A percentile compares a stretch with the other conserved stretches of the same genome.
Evolutionary conservation across 2,797 vertebrate genomes (phyloP).

Genomic region (Garrulus glandarius): DNA sequence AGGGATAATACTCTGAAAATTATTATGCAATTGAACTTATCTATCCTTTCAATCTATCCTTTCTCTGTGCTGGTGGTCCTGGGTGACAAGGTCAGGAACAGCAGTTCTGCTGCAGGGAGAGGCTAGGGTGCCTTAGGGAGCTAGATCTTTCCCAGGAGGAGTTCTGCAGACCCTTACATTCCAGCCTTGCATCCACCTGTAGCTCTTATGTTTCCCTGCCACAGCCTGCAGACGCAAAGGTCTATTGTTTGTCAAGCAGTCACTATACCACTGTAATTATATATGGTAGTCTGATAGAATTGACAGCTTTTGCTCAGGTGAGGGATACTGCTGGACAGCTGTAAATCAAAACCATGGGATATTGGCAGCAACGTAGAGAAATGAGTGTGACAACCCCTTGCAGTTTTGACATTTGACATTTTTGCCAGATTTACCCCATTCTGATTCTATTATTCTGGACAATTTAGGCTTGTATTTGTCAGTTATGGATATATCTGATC

Average conservation of each 20-base stretch:
- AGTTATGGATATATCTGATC: background rate
- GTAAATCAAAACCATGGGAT: background rate
- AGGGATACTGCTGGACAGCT: background rate
- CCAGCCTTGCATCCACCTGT: background rate
- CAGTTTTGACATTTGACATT: background rate
- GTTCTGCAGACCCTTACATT: background rate
- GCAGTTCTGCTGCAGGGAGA: background rate
- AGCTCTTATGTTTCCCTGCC: background rate
- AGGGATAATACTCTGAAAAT: background rate
- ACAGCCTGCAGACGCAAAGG: background rate
- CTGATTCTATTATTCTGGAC: background rate
- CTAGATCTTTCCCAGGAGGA: background rate
- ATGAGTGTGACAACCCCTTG: background rate
- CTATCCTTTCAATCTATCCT: background rate
- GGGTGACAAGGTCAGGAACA: background rate
- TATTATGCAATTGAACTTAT: background rate
- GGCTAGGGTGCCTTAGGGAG: background rate
- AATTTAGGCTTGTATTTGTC: background rate
- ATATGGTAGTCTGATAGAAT: background rate
- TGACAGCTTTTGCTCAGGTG: background rate
- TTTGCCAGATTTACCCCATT: background rate
- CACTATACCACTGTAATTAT: background rate
- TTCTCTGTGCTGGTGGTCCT: background rate
- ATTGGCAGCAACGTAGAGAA: background rate
- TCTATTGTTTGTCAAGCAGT: background rate